These are phyloP conservation scores for Mustelus asterias DNA, from an alignment of 2,113 vertebrate genomes.

Conservation along the genomic window DNA sequence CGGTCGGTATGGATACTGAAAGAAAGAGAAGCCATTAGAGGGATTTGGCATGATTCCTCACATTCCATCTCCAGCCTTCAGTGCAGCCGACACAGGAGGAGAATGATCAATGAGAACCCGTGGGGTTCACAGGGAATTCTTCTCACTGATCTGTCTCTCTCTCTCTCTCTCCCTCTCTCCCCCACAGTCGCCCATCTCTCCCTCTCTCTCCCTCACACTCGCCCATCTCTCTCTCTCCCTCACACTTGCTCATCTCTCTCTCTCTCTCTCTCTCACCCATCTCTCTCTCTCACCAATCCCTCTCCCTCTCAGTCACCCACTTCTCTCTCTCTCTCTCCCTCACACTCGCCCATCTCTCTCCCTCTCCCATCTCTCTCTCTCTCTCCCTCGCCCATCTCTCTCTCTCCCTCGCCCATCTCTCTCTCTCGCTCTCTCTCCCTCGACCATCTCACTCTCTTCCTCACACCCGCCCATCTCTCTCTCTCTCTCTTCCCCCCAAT, in stretches of 20 bases:
- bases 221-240: background rate
- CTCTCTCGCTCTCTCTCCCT: too few species aligned
- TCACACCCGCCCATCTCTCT: background rate
- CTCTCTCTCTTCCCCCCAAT: background rate
- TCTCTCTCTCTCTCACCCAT: too few species aligned
- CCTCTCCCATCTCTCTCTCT: too few species aligned
- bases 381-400: too few species aligned
- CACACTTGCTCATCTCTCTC: too few species aligned
- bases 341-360: background rate
- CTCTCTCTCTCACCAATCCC: background rate
- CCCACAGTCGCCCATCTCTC: too few species aligned
- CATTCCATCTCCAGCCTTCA: too few species aligned
- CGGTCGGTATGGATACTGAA: slow-evolving; percentile 53
- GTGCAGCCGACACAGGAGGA: too few species aligned
- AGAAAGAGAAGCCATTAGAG: slow-evolving; percentile 37
- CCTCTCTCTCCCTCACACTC: too few species aligned
- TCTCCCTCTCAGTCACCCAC: background rate
- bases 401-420: background rate
- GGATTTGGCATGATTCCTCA: background rate
- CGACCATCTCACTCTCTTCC: background rate
- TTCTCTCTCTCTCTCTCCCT: too few species aligned
- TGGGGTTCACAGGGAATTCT: background rate
- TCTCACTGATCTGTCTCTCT: too few species aligned
- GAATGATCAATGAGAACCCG: background rate
- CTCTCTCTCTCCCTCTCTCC: too few species aligned